Base-by-base conservation (phyloP, 2,113 vertebrate genomes). In the Clarias magur region DNA sequence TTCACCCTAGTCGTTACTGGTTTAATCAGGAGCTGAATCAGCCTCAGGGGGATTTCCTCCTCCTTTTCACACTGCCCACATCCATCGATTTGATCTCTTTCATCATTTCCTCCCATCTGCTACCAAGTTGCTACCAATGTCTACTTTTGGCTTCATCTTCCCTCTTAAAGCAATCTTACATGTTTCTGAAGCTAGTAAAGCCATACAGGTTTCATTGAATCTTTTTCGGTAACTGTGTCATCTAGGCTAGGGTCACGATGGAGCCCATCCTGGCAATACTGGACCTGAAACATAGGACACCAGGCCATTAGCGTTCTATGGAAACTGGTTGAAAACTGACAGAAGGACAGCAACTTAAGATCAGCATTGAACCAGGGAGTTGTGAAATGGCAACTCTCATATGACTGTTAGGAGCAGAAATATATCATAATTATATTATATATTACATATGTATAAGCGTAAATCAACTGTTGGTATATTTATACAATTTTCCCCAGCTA, bases 21-120 rank as follows among this genome's bases (percentile, higher is more conserved):
- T 90, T 90, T 91, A 89, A 91, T 92, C 83, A 89, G 91, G 56
- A 83, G 62, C 89, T 93, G 92, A 93, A 90, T 92, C 91, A 92
- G 91, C 83, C 89, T 91, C 90, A 89, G 21, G 89, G 85, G 92
- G 91, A 11, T 89, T 89, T 86, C 91, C 89, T 92, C 88, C 90
- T 91, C 86, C 88, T 86, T 78, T 38, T 91, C 82, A 82, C 89
- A 85, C 88, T 87, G 89, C 91, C 89, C 88, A 90, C 88, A 90
- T 88, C 87, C 80, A 91, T 89, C 90, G 90, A 90, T 92, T 88
- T 88, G 88, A 88, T 72, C 84, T 75, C 89, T 63, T 65, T 63
- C 83, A 88, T 85, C 82, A 82, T 82, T 86, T 73, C 88, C 70
- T 80, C 79, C 75, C 84, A 68, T 90, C 63, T 83, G 75, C 62